Base-by-base conservation (phyloP, 2,888 invertebrate genomes). In the Teleiodes luculella region DNA sequence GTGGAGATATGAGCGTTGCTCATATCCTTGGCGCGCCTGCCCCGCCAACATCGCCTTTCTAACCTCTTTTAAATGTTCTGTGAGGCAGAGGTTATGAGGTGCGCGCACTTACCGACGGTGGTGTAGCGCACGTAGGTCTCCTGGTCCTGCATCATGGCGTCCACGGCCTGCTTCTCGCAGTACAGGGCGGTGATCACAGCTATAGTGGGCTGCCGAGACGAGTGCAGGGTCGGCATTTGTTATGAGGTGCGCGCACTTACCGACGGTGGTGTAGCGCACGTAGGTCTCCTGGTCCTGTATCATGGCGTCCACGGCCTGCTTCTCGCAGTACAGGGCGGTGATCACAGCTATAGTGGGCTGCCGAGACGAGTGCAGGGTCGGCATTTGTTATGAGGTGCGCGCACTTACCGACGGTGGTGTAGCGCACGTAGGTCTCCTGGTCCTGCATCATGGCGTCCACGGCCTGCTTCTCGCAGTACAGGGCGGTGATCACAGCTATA, bases 371-470 rank as follows among this genome's bases (percentile, higher is more conserved):
- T 94, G 94, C 78, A 98, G 93, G 10, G 94, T 95, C 11, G n/a
- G n/a, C n/a, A n/a, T n/a, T 37, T 6, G 7, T 10, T 3, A 10
- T 1, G 14, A 10, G 5, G 1, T 7, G 3, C 1, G 11, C 13
- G 3, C 4, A 84, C 96, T 95, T 85, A 98, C 98, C 98, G 65
- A 98, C 97, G 69, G 97, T 98, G 35, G 97, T 98, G 79, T 97
- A 98, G 62, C 97, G 94, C 52, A 98, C 97, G 81, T 96, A 98
- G 0, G 98, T 98, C 77, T 97, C 97, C 81, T 97, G 98, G 75
- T 98, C 97, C 69, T 98, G 97, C 77, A 99, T 96, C 96, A 99
- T 96, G 13, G 98, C 95, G 83, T 99, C 99, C 0, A 99, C 98
- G 1, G 99, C 99, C 68, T 98, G 91, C 81, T 99, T 99, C 84